Evolutionary conservation across 2,888 invertebrate genomes (phyloP), one percentile per base, ranked within the genome.

Genomic region (Venusia cambrica): DNA sequence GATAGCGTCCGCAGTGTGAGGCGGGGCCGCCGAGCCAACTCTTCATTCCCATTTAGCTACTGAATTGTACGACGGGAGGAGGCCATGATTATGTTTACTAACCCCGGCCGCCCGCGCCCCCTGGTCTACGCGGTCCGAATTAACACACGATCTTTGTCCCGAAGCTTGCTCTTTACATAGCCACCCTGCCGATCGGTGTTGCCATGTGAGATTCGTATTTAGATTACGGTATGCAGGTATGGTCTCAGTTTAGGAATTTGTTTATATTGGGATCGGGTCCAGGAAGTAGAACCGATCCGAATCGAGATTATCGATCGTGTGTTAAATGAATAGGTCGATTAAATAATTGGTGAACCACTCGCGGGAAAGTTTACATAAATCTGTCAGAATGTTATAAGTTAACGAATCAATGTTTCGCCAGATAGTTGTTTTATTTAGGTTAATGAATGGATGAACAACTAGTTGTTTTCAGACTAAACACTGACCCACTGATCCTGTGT

Each of bases 11-110:
- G 63, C 67, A 65, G 65, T 63, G 62, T 62, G 69, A 57, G 69
- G 48, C 43, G 59, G 71, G 67, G 61, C 62, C 64, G 62, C 53
- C 49, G 62, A 65, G 70, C 67, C 64, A 69, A 75, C 77, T 79
- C 78, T 81, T 81, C 78, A 78, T 79, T 81, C 77, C 77, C 73
- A 78, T 81, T 81, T 81, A 81, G 80, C 79, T 75, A 80, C 76
- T 79, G 78, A 77, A 81, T 76, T 78, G 80, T 79, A 78, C 67
- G 73, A 71, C 70, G 79, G 73, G 78, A 70, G 78, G 78, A 73
- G 75, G 74, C 75, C 74, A 75, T 74, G 78, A 81, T 81, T 77
- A 79, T 81, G 78, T 83, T 83, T 83, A 83, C 81, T 72, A 77
- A 75, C 73, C 77, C 73, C 72, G 67, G 61, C 69, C 69, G 54